Evolutionary conservation across 1,140 invertebrate genomes (phyloP), one percentile per base, ranked within the genome.

Genomic region (Hypothenemus hampei): DNA sequence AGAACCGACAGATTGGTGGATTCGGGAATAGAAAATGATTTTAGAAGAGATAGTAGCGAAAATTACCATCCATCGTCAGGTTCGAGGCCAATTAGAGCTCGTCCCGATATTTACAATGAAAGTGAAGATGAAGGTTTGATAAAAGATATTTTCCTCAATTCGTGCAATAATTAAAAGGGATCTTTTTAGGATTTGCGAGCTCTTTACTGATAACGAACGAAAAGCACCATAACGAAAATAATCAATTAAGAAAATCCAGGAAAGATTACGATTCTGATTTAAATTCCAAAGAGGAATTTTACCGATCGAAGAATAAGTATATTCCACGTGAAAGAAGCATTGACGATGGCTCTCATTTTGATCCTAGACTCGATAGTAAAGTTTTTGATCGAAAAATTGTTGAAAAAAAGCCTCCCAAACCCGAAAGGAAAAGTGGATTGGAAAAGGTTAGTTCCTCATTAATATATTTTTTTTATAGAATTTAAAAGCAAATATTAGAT

Each of bases 11-110:
- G 80, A 22, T 72, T 84, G 16, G 84, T 83, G 3, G 85, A 88
- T 71, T 88, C 85, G 1, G 85, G 85, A 0, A 88, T 87, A 47
- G 85, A 87, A 66, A 87, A 87, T 59, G 85, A 88, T 61, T 86
- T 85, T 59, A 76, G 83, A 31, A 77, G 84, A 18, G 83, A 87
- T 59, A 84, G 83, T 3, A 83, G 79, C 56, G 83, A 69, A 11
- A 62, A 65, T 36, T 62, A 51, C 23, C 39, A 54, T 2, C 21
- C 43, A 13, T 19, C 47, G n/a, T n/a, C n/a, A n/a, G n/a, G n/a
- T n/a, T 10, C 53, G 3, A 44, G 46, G 11, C 40, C 57, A 1
- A 36, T 49, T 16, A 57, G 50, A n/a, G 44, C 36, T 15, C 39
- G 47, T 7, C 66, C 5, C 66, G 75, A 55, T 48, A 69, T 51